These are phyloP conservation scores for Oscheius sp. DNA, from an alignment of 2,888 invertebrate genomes.

Conservation along the genomic window DNA sequence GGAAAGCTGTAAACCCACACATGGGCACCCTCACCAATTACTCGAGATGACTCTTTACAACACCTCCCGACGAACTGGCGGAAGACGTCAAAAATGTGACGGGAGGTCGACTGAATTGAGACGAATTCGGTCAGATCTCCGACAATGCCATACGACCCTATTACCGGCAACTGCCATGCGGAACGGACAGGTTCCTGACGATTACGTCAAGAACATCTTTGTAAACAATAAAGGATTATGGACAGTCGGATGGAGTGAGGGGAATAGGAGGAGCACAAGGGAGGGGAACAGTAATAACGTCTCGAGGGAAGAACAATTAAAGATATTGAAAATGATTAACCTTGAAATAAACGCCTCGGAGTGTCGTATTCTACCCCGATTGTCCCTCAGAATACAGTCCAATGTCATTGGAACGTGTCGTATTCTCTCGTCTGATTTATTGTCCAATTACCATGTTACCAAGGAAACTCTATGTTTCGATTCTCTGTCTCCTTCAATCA, in stretches of 20 bases:
- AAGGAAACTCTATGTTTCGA: conserved; percentile 5
- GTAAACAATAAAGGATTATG: not conserved
- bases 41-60: conserved; percentile 8
- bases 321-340: not conserved
- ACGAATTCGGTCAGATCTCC: conserved; percentile 5
- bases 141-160: conserved; percentile 21
- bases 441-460: conserved; percentile 12
- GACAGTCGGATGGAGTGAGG: not conserved
- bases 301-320: conserved; percentile 22
- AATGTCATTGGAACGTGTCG: conserved; percentile 13
- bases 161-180: conserved; percentile 17
- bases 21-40: conserved; percentile 22
- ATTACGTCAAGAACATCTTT: conserved; percentile 6
- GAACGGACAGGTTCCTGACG: conserved; percentile 19
- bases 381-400: not conserved
- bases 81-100: not conserved
- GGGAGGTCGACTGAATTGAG: not conserved
- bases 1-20: conserved; percentile 23
- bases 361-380: not conserved
- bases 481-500: not conserved
- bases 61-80: not conserved
- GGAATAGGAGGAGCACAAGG: not conserved
- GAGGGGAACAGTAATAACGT: not conserved
- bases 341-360: no score
- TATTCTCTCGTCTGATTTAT: conserved; percentile 20